phyloP scores from a whole-genome alignment of 1,140 invertebrate genomes.

The Drosophila navojoa region DNA sequence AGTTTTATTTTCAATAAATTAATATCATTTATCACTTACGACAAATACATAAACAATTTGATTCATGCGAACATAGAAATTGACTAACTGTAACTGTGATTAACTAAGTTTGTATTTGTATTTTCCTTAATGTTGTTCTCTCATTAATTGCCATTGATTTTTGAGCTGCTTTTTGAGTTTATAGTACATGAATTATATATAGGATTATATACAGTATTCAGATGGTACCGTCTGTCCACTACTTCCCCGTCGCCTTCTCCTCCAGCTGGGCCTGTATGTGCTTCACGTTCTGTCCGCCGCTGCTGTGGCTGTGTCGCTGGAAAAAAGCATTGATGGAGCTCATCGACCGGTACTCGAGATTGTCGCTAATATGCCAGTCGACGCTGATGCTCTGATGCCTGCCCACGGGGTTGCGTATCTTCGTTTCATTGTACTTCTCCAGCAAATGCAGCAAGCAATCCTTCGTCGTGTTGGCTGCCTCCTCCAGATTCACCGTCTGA shows the following conservation, averaged over 20 bases:
- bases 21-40: constrained; percentile 62
- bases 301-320: constrained; percentile 86
- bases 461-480: constrained; percentile 88
- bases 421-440: constrained; percentile 88
- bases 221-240: constrained; percentile 8
- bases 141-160: neutral
- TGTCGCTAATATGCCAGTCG: constrained; percentile 81
- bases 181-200: constrained; percentile 32
- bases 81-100: constrained; percentile 39
- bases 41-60: constrained; percentile 69
- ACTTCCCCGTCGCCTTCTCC: constrained; percentile 78
- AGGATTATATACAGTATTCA: constrained; percentile 40
- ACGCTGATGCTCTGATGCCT: constrained; percentile 82
- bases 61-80: constrained; percentile 43
- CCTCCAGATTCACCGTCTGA: constrained; percentile 85
- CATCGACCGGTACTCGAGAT: constrained; percentile 86
- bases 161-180: neutral
- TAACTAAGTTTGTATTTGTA: constrained; percentile 42
- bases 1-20: constrained; percentile 50
- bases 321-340: constrained; percentile 89
- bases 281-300: constrained; percentile 78
- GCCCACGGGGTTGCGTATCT: constrained; percentile 68
- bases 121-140: neutral
- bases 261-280: constrained; percentile 80
- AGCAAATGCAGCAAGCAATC: constrained; percentile 89